Conservation (phyloP, 2,888 invertebrate species). For the Loripinus fragilis region DNA sequence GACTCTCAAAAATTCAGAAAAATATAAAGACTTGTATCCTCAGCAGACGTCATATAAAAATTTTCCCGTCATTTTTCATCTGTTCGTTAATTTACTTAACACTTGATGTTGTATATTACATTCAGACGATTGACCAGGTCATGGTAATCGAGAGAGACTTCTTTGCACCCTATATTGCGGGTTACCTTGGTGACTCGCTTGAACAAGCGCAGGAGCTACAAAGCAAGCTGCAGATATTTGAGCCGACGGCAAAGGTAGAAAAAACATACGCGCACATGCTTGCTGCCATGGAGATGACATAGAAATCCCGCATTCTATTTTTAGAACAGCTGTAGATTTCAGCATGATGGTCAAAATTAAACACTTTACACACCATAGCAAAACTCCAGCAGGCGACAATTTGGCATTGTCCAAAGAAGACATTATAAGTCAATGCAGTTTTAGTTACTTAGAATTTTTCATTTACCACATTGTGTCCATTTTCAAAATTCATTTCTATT, state of each 20-base stretch:
- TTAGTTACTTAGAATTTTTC: too few relatives aligned
- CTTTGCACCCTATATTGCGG: slow-evolving; percentile 79
- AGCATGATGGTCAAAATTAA: too few relatives aligned
- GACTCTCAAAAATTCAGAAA: neutral
- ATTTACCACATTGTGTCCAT: too few relatives aligned
- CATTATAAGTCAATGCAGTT: too few relatives aligned
- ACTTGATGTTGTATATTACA: slow-evolving; percentile 37
- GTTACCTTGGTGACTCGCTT: slow-evolving; percentile 75
- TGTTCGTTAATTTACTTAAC: slow-evolving; percentile 10
- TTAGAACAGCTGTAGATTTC: slow-evolving; percentile 13
- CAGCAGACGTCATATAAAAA: neutral
- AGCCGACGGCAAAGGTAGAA: slow-evolving; percentile 78
- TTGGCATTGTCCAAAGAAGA: too few relatives aligned
- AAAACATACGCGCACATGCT: slow-evolving; percentile 46
- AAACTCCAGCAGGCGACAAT: too few relatives aligned
- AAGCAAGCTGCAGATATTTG: slow-evolving; percentile 76
- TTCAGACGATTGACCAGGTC: slow-evolving; percentile 80
- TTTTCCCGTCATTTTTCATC: neutral
- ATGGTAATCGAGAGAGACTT: slow-evolving; percentile 78
- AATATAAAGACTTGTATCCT: neutral
- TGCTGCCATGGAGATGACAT: slow-evolving; percentile 36
- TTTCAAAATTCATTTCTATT: too few relatives aligned
- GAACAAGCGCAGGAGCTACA: slow-evolving; percentile 75
- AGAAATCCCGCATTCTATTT: slow-evolving; percentile 22
- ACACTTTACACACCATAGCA: too few relatives aligned